These are phyloP conservation scores for Psammodynastes pulverulentus DNA, from an alignment of 2,113 vertebrate genomes.

Conservation along the genomic window DNA sequence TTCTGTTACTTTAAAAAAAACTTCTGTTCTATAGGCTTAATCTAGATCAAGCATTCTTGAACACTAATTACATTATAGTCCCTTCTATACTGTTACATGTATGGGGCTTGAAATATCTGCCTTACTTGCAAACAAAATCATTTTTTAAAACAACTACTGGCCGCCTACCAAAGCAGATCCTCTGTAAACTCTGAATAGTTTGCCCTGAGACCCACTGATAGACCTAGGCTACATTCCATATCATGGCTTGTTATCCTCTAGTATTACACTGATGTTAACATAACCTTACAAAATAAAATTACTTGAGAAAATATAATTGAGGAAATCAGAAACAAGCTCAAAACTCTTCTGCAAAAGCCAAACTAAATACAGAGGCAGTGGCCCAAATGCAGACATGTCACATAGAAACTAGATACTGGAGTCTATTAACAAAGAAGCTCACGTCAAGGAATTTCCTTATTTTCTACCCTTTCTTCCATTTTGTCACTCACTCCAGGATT, in stretches of 20 bases:
- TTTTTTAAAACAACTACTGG: background rate
- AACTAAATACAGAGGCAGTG: background rate
- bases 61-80: background rate
- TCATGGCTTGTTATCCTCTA: background rate
- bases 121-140: background rate
- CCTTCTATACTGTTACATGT: background rate
- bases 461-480: background rate
- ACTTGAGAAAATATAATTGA: background rate
- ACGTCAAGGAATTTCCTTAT: background rate
- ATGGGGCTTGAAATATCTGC: background rate
- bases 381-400: background rate
- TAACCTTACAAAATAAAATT: background rate
- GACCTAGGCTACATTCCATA: background rate
- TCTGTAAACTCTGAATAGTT: background rate
- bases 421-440: background rate
- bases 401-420: background rate
- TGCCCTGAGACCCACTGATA: background rate
- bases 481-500: background rate
- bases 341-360: background rate
- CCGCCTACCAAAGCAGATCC: background rate
- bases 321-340: background rate
- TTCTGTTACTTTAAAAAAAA: background rate
- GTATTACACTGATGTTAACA: background rate
- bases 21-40: background rate
- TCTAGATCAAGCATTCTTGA: background rate